These are phyloP conservation scores for Platypus cylindrus DNA, from an alignment of 2,888 invertebrate species.

Conservation along the genomic window DNA sequence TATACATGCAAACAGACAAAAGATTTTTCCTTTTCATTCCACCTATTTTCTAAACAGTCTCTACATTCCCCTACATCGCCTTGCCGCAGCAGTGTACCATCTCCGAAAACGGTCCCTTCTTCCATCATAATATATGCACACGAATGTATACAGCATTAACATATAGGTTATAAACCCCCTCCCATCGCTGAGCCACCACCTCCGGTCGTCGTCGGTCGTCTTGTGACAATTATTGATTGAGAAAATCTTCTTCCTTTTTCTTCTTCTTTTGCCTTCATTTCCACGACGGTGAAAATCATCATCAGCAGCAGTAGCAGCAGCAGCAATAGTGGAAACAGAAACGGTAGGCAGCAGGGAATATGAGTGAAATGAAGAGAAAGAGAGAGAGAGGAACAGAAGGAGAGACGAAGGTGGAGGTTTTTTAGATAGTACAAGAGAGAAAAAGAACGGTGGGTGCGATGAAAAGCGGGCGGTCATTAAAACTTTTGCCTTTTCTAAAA, in stretches of 20 bases:
- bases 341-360: conserved; percentile 7
- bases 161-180: no score
- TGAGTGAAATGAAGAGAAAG: conserved; percentile 4
- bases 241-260: conserved; percentile 45
- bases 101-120: no score
- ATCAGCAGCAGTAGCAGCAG: conserved; percentile 27
- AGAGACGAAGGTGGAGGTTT: conserved; percentile 1
- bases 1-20: no score
- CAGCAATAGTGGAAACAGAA: conserved; percentile 11
- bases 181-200: no score
- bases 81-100: no score
- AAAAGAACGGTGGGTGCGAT: conserved; percentile 9
- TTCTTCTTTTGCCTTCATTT: no score
- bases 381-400: not conserved
- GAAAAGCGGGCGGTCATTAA: conserved; percentile 32
- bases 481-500: conserved; percentile 35
- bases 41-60: no score
- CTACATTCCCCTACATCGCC: no score
- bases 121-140: conserved; percentile 19
- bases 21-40: no score
- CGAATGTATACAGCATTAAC: conserved; percentile 18
- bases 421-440: not conserved
- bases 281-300: no score
- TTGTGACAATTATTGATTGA: conserved; percentile 60
- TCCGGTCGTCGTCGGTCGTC: conserved; percentile 20